phyloP scores from a whole-genome alignment of 2,888 invertebrate genomes.

The Chymomyza amoena region DNA sequence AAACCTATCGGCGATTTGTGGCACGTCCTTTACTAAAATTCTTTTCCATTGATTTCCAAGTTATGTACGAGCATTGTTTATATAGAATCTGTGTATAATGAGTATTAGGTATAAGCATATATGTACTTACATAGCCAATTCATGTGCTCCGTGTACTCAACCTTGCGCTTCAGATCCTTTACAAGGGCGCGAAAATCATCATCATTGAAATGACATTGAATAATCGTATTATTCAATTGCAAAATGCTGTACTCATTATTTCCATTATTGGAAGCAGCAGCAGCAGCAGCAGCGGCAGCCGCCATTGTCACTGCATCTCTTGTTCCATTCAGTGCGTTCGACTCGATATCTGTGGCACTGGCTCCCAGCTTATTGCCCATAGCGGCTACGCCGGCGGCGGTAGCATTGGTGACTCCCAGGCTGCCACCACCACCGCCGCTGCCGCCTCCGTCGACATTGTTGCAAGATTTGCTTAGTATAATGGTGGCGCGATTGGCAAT shows the following conservation, averaged over 20 bases:
- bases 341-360: constrained; percentile 66
- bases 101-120: no score
- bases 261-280: constrained; percentile 68
- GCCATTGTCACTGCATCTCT: constrained; percentile 44
- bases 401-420: constrained; percentile 19
- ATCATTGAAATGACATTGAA: constrained; percentile 78
- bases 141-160: constrained; percentile 79
- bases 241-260: constrained; percentile 77
- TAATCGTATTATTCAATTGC: constrained; percentile 78
- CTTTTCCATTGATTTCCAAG: no score
- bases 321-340: constrained; percentile 54
- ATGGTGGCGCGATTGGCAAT: constrained; percentile 77
- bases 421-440: constrained; percentile 64
- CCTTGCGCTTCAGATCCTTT: constrained; percentile 78
- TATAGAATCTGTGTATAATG: no score
- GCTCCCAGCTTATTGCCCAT: constrained; percentile 52
- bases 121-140: constrained; percentile 79
- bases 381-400: constrained; percentile 5
- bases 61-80: no score
- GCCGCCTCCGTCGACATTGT: constrained; percentile 73
- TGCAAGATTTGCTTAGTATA: constrained; percentile 77
- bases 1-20: no score
- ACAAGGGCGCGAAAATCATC: constrained; percentile 77
- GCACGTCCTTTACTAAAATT: no score
- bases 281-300: constrained; percentile 35